Percentiles rank a stretch among this genome's conserved stretches.
These are phyloP conservation scores for Hycleus cichorii DNA, from an alignment of 1,140 invertebrate species.

Conservation along the genomic window DNA sequence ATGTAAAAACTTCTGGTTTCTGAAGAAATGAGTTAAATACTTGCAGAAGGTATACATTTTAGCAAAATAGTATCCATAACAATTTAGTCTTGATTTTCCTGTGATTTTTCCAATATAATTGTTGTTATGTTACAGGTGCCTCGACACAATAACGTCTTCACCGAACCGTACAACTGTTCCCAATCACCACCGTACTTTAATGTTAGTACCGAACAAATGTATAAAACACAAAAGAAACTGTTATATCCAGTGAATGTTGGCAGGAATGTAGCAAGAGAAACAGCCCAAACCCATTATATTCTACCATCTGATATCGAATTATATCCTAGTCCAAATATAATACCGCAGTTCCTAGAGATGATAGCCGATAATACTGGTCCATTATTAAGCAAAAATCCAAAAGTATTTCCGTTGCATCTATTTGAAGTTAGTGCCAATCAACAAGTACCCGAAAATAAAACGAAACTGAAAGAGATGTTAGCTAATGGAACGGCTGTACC, in stretches of 20 bases:
- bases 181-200: slow-evolving; percentile 61
- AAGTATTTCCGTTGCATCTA: slow-evolving; percentile 73
- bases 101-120: too few species aligned
- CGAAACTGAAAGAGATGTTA: slow-evolving; percentile 65
- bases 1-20: too few species aligned
- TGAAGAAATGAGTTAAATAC: too few species aligned
- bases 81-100: too few species aligned
- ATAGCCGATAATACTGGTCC: slow-evolving; percentile 62
- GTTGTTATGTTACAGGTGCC: slow-evolving; percentile 50
- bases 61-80: too few species aligned
- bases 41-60: too few species aligned
- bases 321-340: slow-evolving; percentile 74
- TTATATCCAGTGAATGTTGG: slow-evolving; percentile 85
- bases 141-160: slow-evolving; percentile 51
- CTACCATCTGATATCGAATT: slow-evolving; percentile 83
- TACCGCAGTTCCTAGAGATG: slow-evolving; percentile 73
- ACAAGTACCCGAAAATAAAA: slow-evolving; percentile 65
- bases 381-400: slow-evolving; percentile 57
- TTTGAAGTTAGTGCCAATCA: slow-evolving; percentile 73
- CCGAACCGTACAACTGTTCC: slow-evolving; percentile 61
- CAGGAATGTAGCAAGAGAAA: slow-evolving; percentile 74
- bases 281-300: slow-evolving; percentile 73
- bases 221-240: slow-evolving; percentile 70
- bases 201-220: slow-evolving; percentile 55
- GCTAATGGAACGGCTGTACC: slow-evolving; percentile 71